Base-by-base conservation (phyloP, 2,797 vertebrate genomes). In the Coluber constrictor region DNA sequence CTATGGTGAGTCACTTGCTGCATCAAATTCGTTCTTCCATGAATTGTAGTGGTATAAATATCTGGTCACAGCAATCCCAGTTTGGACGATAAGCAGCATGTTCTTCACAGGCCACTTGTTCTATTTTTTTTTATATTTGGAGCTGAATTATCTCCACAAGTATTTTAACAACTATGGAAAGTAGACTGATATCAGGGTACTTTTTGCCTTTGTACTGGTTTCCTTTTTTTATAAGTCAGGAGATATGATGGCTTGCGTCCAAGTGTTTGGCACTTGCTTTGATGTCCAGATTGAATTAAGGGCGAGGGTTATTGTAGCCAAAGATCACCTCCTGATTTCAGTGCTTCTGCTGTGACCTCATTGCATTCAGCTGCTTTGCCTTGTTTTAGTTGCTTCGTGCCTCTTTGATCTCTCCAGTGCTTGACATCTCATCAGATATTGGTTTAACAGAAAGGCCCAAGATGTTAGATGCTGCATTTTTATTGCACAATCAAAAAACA, bases 401-500 rank as follows among this genome's bases (percentile, higher is more conserved):
- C 43, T 47, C 37, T 83, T 47, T 83, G 74, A 83, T 83, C 20
- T 83, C 74, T 83, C 37, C 10, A 11, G 43, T 47, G 20, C 37
- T 47, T 83, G 74, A 83, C 74, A 47, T 43, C 74, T 83, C 74
- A 47, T 47, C 74, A 3, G 10, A 3, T 43, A 79, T 79, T 79
- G 37, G 37, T 79, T 83, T 25, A 25, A 47, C 74, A 25, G 74
- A 47, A 47, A 25, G 9, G 20, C 74, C 43, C 10, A 60, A 51
- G 63, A 88, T 70, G 15, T 57, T 79, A 63, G 9, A 56, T 74
- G 55, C 59, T 57, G 56, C 27, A 29, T 61, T 61, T 90, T 90
- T 86, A 92, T 86, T 89, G 55, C n/a, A 56, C 23, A 66, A 60
- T 55, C 63, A 74, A n/a, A 90, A 92, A 92, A 20, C 12, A 66